Conservation (phyloP, 2,797 vertebrate genomes). For the Meriones psammophilus region DNA sequence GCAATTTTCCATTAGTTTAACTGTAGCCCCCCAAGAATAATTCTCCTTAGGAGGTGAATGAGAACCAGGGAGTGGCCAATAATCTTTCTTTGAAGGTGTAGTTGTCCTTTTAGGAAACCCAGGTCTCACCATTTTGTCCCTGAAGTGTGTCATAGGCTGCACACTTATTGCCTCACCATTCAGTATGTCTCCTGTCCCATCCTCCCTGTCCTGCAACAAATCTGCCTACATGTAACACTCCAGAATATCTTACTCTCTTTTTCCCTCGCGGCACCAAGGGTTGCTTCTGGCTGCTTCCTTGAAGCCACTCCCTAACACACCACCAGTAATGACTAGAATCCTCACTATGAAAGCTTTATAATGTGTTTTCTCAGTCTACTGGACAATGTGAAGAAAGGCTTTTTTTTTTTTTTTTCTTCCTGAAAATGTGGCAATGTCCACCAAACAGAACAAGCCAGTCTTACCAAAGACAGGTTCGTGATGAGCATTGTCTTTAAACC, state of each 20-base stretch:
- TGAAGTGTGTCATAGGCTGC: not conserved
- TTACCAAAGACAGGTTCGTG: not conserved
- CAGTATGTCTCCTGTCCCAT: not conserved
- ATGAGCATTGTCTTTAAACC: not conserved
- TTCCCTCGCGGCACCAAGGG: not conserved
- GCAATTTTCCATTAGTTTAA: not conserved
- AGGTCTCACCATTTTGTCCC: not conserved
- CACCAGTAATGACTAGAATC: not conserved
- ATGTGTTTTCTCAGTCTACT: not conserved
- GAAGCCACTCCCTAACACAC: not conserved
- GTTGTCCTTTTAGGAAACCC: not conserved
- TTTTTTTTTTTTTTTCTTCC: not conserved
- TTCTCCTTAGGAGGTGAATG: not conserved
- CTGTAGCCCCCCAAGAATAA: not conserved
- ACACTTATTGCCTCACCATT: not conserved
- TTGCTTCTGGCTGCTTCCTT: not conserved
- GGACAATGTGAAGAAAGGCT: not conserved
- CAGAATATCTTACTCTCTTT: not conserved
- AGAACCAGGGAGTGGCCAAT: not conserved
- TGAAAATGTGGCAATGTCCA: not conserved
- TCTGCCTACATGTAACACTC: not conserved
- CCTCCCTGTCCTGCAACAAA: accelerated
- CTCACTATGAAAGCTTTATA: not conserved
- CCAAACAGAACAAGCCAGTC: not conserved
- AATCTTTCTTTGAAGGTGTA: not conserved